A percentile compares a stretch with the other conserved stretches of the same genome.
Conservation (phyloP, 2,888 invertebrate species). For the Cerceris ruficornis region DNA sequence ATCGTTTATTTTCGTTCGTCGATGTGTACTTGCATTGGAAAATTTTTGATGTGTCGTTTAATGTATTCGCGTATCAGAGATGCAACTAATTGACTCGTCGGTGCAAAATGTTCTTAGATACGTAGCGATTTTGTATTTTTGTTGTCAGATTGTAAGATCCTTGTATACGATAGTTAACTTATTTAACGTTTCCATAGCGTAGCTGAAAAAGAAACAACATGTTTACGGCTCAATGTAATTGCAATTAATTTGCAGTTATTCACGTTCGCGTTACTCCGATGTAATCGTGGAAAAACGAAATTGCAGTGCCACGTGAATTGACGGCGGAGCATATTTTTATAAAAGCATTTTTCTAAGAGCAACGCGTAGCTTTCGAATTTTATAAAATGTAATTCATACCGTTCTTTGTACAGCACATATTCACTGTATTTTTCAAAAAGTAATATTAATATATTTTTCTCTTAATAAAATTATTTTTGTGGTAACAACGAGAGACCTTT, state of each 20-base stretch:
- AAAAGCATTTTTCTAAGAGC: constrained; percentile 41
- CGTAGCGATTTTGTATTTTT: constrained; percentile 2
- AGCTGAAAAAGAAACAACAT: no score
- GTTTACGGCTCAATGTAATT: no score
- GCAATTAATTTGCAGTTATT: no score
- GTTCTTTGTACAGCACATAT: constrained; percentile 55
- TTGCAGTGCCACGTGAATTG: constrained; percentile 20
- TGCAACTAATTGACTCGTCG: constrained; percentile 13
- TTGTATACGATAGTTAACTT: constrained; percentile 12
- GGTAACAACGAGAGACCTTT: background rate
- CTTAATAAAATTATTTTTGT: constrained; percentile 49
- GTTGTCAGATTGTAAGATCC: constrained; percentile 11
- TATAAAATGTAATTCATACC: constrained; percentile 41
- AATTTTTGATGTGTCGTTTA: background rate
- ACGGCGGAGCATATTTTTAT: constrained; percentile 40
- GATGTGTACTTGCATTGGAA: background rate
- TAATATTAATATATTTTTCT: constrained; percentile 42
- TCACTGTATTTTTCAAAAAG: constrained; percentile 32
- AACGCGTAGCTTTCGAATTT: constrained; percentile 44
- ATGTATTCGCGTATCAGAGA: background rate
- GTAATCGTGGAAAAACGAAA: constrained; percentile 7
- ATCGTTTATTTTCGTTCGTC: background rate
- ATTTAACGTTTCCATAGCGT: constrained; percentile 13
- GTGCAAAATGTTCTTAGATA: constrained; percentile 33
- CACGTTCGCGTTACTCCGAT: no score